Evolutionary conservation across 2,797 vertebrate species (phyloP), one percentile per base, ranked within the genome.

Genomic region (Melanotaenia parkinsoni): DNA sequence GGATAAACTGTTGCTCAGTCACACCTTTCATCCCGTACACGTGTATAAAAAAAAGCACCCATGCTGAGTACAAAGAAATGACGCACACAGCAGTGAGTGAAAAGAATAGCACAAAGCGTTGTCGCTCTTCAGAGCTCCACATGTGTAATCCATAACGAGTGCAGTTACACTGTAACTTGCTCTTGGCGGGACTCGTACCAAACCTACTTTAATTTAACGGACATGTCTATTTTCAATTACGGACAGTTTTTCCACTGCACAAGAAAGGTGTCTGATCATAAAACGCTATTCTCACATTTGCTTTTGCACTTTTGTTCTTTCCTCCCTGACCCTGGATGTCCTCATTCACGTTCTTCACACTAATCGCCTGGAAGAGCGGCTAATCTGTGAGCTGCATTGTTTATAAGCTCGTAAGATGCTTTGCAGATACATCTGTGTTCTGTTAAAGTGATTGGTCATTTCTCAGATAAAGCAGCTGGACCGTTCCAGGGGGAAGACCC

Each of bases 371-470:
- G 74, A 77, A 81, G 83, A 90, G 86, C 65, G 74, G 82, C 88
- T 89, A 85, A 91, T 93, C 86, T 68, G 57, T 51, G 66, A 81
- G 63, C 75, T 54, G 84, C 74, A 78, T 91, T 91, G 91, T 91
- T 94, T 90, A 75, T 85, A 82, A 86, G 76, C 85, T 83, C 58
- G 65, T 77, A 75, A 86, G 82, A 92, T 66, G 66, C 87, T 91
- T 86, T 86, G 84, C 87, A 90, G 87, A 91, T 93, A 85, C 90
- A 92, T 94, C 92, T 93, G 93, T 80, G 75, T 92, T 93, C 82
- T 89, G 92, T 94, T 93, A 93, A 89, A 90, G 64, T 81, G 84
- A 91, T 91, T 69, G 88, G 85, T 91, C 73, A 88, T 92, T 86
- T 86, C 86, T 92, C 82, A 84, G 86, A 91, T 91, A 88, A 89